Percentiles rank a stretch among this genome's conserved stretches.
Conservation (phyloP, 1,140 invertebrate species). For the Probaryconus sp. region DNA sequence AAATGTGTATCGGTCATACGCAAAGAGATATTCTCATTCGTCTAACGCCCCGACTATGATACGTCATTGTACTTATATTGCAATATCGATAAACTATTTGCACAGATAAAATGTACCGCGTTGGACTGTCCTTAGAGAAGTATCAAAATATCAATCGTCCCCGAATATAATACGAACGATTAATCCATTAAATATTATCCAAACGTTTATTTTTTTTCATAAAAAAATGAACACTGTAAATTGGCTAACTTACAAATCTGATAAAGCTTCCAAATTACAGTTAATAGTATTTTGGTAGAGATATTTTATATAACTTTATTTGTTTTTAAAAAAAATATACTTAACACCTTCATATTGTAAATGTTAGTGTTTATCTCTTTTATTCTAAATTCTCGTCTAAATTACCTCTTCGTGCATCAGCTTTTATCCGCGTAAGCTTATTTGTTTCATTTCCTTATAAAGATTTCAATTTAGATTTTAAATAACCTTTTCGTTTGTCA, state of each 20-base stretch:
- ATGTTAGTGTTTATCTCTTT: too few species aligned
- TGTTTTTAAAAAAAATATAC: too few species aligned
- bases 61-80: conserved; percentile 2
- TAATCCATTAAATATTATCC: too few species aligned
- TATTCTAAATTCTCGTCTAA: conserved; percentile 28
- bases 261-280: too few species aligned
- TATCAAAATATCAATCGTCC: background rate
- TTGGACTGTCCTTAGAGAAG: background rate
- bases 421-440: conserved; percentile 23
- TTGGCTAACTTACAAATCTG: too few species aligned
- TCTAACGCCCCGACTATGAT: conserved; percentile 12
- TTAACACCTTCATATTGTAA: too few species aligned
- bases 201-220: too few species aligned
- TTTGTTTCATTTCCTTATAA: conserved; percentile 42
- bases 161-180: too few species aligned
- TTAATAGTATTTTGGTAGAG: too few species aligned
- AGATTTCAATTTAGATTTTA: conserved; percentile 39
- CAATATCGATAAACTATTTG: conserved; percentile 2
- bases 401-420: conserved; percentile 16
- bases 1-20: conserved; percentile 62
- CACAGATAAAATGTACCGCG: background rate
- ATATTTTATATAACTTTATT: too few species aligned
- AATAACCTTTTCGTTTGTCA: conserved; percentile 21
- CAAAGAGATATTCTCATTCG: conserved; percentile 51
- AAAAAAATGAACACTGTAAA: too few species aligned